These are phyloP conservation scores for Pseudopipra pipra DNA, from an alignment of 2,113 vertebrate genomes.

Conservation along the genomic window DNA sequence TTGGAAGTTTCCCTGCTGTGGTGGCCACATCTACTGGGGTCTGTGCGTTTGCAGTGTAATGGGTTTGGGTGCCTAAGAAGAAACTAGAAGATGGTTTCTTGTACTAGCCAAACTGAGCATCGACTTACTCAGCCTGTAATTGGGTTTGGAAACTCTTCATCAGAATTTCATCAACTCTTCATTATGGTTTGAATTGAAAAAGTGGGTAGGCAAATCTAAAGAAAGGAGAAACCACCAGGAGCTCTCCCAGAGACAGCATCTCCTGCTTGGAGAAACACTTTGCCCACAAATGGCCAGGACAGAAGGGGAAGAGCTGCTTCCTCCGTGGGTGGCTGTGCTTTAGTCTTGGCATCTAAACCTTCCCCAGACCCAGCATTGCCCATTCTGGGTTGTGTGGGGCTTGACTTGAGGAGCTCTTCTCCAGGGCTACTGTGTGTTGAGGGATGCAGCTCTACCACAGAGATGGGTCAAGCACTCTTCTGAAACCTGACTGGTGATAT, in stretches of 20 bases:
- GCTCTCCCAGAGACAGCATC: not conserved
- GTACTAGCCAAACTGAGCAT: not conserved
- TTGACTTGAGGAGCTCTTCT: not conserved
- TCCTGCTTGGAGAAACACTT: not conserved
- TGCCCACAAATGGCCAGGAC: not conserved
- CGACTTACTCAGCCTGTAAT: not conserved
- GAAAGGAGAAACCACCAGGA: not conserved
- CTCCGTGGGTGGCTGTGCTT: fast-evolving
- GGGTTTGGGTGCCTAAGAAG: not conserved
- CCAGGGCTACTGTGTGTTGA: not conserved
- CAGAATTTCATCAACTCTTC: not conserved
- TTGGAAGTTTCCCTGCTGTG: not conserved
- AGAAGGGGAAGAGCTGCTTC: not conserved
- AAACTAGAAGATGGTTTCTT: not conserved
- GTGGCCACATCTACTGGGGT: not conserved
- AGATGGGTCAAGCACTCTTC: fast-evolving
- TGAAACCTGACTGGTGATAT: not conserved
- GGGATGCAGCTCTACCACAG: not conserved
- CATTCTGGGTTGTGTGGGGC: fast-evolving
- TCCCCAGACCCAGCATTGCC: not conserved
- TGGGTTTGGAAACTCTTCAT: not conserved
- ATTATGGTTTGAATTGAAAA: not conserved
- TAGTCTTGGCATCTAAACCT: not conserved
- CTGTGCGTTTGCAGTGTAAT: not conserved
- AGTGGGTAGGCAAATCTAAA: not conserved